phyloP scores from a whole-genome alignment of 2,888 invertebrate genomes.

The Atrina japonica region DNA sequence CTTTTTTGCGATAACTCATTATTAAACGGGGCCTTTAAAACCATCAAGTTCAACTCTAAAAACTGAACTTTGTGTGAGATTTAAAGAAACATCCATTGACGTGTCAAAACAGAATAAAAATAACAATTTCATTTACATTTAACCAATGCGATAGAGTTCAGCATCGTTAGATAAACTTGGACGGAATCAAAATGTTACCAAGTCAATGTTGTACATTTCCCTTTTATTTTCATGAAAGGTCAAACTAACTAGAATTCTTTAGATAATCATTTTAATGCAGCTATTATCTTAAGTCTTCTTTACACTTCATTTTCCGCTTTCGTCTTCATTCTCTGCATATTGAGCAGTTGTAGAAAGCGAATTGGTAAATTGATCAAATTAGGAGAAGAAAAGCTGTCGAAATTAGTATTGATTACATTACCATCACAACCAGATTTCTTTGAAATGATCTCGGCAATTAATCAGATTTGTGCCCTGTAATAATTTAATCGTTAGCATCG shows the following conservation, averaged over 20 bases:
- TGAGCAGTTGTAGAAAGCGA: conserved; percentile 42
- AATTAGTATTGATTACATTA: conserved; percentile 45
- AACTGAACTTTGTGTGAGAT: too few relatives aligned
- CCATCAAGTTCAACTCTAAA: too few relatives aligned
- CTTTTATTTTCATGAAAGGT: not conserved
- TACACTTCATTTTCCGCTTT: conserved; percentile 18
- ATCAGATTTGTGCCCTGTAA: conserved; percentile 39
- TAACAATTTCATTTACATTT: too few relatives aligned
- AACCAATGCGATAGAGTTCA: too few relatives aligned
- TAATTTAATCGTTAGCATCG: conserved; percentile 26
- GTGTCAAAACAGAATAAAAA: too few relatives aligned
- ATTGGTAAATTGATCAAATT: conserved; percentile 43
- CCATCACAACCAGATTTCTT: conserved; percentile 29
- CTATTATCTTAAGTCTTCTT: not conserved
- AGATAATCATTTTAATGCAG: too few relatives aligned
- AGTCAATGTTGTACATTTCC: too few relatives aligned
- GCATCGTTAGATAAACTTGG: too few relatives aligned
- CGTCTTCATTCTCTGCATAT: conserved; percentile 33
- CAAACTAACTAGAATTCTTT: not conserved
- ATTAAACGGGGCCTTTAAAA: too few relatives aligned
- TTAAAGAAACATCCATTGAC: too few relatives aligned
- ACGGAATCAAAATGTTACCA: too few relatives aligned
- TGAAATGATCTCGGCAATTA: conserved; percentile 40
- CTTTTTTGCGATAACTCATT: too few relatives aligned
- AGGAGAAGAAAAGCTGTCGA: conserved; percentile 38